Evolutionary conservation across 2,113 vertebrate genomes (phyloP).

Genomic region (Perognathus longimembris): DNA sequence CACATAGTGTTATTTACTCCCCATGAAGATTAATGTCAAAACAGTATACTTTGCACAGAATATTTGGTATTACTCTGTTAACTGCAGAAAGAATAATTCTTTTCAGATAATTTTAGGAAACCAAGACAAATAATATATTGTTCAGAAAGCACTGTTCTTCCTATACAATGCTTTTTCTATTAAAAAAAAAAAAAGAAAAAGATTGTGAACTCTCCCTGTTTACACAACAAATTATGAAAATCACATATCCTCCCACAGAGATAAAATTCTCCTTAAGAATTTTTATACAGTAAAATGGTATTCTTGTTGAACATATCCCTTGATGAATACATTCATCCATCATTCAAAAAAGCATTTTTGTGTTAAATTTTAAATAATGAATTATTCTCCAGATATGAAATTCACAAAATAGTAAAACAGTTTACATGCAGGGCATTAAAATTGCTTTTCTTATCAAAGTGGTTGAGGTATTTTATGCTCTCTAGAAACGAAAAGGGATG

Average conservation of each 20-base stretch:
- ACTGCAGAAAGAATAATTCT: not conserved
- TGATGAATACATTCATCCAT: slow-evolving; percentile 61
- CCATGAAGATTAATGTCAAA: not conserved
- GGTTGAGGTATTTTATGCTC: slow-evolving; percentile 9
- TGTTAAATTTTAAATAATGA: slow-evolving; percentile 60
- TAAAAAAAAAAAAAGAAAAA: not conserved
- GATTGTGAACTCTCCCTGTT: not conserved
- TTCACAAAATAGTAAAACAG: slow-evolving; percentile 50
- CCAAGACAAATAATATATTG: not conserved
- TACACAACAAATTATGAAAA: no score
- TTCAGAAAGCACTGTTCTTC: not conserved
- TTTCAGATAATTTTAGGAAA: not conserved
- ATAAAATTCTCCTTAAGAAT: slow-evolving; percentile 25
- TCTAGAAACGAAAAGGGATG: not conserved
- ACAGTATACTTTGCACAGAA: not conserved
- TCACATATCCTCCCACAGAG: not conserved
- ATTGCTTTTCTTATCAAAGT: not conserved
- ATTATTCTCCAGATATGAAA: slow-evolving; percentile 63
- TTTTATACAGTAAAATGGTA: slow-evolving; percentile 32
- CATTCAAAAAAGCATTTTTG: slow-evolving; percentile 58
- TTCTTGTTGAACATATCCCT: no score
- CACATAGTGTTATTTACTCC: not conserved
- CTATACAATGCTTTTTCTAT: slow-evolving; percentile 30
- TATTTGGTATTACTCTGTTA: not conserved
- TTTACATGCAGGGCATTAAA: slow-evolving; percentile 50